Evolutionary conservation across 2,113 vertebrate genomes (phyloP), one percentile per base, ranked within the genome.

Genomic region (Toxostoma redivivum): DNA sequence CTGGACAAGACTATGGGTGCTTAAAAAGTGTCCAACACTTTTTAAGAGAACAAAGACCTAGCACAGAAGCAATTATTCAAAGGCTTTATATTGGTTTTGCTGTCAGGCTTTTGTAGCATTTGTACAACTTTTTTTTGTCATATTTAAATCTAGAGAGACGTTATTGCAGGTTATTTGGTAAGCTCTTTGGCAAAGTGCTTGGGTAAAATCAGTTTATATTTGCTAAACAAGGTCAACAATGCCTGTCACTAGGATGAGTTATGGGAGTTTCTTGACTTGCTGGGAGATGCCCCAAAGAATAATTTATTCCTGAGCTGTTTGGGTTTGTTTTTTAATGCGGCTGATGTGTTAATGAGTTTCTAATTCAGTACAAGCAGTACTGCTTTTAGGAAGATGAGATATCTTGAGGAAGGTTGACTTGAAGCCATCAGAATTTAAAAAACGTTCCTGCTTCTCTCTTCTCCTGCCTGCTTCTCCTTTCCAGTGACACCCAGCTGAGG

Each of bases 201-300:
- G 25, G 20, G 47, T 64, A 42, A 94, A 94, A 61, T 31, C 40
- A 45, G 50, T 70, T 95, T 81, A 18, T 83, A 60, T 80, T 62
- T 93, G 51, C 61, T 76, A 48, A 86, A 88, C 12, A 53, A 77
- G 70, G 47, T 37, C 66, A 77, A 51, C 21, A 54, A 73, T 23
- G 44, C 12, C 37, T 57, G 51, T 57, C 79, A 77, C 15, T 16
- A 67, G 58, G 25, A 90, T 89, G 42, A 88, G 40, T 53, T 92
- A 86, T n/a, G 44, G 67, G 50, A 77, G 15, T 56, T 77, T 22
- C 61, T 62, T 9, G 3, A 35, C 53, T 72, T 84, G 16, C 40
- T 79, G 47, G 51, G 61, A 74, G 78, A 86, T 66, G 31, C 23
- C 48, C 37, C 42, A 74, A 69, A 66, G 42, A 56, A 45, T 42